Evolutionary conservation across 2,888 invertebrate species (phyloP), one percentile per base, ranked within the genome.

Genomic region (Drosophila melanosoma): DNA sequence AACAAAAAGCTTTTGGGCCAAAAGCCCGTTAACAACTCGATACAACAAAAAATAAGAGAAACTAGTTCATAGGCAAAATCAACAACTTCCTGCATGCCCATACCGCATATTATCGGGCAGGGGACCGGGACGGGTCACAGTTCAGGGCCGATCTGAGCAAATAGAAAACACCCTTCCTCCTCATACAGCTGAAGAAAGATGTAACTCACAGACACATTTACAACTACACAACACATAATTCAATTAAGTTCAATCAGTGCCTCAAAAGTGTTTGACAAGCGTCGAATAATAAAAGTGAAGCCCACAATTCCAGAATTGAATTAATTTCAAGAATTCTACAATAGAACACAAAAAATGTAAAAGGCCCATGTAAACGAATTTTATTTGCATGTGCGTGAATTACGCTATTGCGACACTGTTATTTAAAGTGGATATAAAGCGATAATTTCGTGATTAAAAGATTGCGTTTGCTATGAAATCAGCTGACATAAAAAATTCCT

Each of bases 231-330:
- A 15, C 35, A 63, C 71, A 69, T 89, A 79, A 85, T 85, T 85
- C 80, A 85, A 89, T 85, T 89, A 85, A 68, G 62, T 73, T 82
- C 84, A 85, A 85, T 89, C 88, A 85, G 85, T 51, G 85, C 42
- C 29, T 54, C 12, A 64, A 78, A 86, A 86, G 81, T 71, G 60
- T 85, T 83, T 71, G 81, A 38, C 74, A 65, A 81, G 69, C 77
- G 81, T 83, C 82, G 72, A 88, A 87, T 86, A 82, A 84, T 81
- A 66, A 79, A 70, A 77, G 67, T 58, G 51, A 20, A 45, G 49
- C 38, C 62, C 40, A 65, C 49, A 65, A 77, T 62, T 73, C 58
- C 48, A 52, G 61, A 80, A 72, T 65, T 81, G 26, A 78, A 76
- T 80, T 72, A 11, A 76, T 51, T 68, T 65, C 56, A 68, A 69